Conservation (phyloP, 2,797 vertebrate species). For the Hapalemur alaotrensis region DNA sequence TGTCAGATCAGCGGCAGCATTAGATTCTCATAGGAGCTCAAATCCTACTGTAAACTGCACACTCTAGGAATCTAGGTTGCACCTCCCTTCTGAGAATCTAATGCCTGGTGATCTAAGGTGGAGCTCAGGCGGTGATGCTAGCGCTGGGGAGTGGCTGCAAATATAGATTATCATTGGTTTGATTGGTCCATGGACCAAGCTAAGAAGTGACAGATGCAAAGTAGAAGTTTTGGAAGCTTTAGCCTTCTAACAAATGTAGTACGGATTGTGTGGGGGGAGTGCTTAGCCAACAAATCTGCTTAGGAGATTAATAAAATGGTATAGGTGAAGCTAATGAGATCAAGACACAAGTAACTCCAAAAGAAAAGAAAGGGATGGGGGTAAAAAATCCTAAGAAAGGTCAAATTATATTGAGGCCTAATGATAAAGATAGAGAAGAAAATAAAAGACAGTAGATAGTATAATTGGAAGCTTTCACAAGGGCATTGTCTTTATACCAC, state of each 20-base stretch:
- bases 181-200: background rate
- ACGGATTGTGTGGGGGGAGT: background rate
- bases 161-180: too few species aligned
- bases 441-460: background rate
- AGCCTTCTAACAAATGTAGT: background rate
- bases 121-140: too few species aligned
- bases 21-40: too few species aligned
- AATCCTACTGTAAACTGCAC: too few species aligned
- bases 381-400: background rate
- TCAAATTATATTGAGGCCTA: background rate
- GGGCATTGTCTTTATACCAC: background rate
- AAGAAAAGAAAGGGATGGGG: background rate
- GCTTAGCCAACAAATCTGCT: background rate
- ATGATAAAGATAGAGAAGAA: background rate
- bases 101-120: too few species aligned
- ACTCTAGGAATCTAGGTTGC: too few species aligned
- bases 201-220: background rate
- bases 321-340: background rate
- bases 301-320: background rate
- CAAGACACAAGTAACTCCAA: background rate
- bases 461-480: background rate
- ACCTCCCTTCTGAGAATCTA: too few species aligned
- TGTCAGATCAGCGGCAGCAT: too few species aligned
- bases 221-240: background rate
- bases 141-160: too few species aligned